These are phyloP conservation scores for Ceraclea dissimilis DNA, from an alignment of 2,888 invertebrate genomes.

Conservation along the genomic window DNA sequence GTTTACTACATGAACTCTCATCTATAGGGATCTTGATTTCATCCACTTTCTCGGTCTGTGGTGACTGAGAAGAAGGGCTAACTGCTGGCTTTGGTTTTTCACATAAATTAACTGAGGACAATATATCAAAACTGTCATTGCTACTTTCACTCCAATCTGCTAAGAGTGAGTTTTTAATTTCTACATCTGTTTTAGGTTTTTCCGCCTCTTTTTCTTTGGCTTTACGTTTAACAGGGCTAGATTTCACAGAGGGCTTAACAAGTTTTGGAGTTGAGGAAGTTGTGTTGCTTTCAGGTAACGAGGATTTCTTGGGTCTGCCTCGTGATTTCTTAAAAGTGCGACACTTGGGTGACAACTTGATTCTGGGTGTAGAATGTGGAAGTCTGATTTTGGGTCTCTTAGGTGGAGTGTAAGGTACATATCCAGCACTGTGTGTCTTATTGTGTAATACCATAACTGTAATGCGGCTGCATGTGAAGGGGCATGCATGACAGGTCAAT, in stretches of 20 bases:
- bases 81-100: constrained; percentile 20
- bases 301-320: constrained; percentile 17
- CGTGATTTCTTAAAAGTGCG: constrained; percentile 8
- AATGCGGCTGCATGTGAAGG: constrained; percentile 58
- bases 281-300: not conserved
- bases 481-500: constrained; percentile 57
- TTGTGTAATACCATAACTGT: constrained; percentile 69
- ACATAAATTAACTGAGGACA: constrained; percentile 27
- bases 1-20: not conserved
- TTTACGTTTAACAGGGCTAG: constrained; percentile 34
- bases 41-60: not conserved
- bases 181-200: constrained; percentile 50
- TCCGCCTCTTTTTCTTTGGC: constrained; percentile 39
- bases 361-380: constrained; percentile 7
- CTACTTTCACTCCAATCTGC: constrained; percentile 73
- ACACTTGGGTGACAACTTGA: not conserved
- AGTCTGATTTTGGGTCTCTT: constrained; percentile 22
- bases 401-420: constrained; percentile 40
- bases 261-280: not conserved
- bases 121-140: constrained; percentile 34
- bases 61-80: constrained; percentile 2
- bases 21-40: constrained; percentile 3
- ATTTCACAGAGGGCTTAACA: not conserved
- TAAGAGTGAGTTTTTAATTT: constrained; percentile 60
- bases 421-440: constrained; percentile 57